These are phyloP conservation scores for Diachasma alloeum DNA, from an alignment of 1,140 invertebrate species.

Conservation along the genomic window DNA sequence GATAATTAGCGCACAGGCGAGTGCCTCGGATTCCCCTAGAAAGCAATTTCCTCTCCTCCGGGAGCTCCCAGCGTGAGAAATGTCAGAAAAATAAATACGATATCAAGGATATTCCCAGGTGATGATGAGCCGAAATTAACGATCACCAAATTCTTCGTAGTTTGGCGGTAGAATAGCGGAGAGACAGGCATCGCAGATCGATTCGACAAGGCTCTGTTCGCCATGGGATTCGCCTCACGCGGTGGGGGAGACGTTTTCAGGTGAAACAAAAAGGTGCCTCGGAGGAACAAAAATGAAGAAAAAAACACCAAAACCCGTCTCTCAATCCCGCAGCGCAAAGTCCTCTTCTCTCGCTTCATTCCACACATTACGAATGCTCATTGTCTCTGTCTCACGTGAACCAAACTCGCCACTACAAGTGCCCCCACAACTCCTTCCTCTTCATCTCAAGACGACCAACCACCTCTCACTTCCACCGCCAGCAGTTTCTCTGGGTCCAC, in stretches of 20 bases:
- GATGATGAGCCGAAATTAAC: too few species aligned
- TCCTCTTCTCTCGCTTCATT: not conserved
- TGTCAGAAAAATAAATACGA: too few species aligned
- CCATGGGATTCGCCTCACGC: not conserved
- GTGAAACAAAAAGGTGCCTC: slow-evolving; percentile 30
- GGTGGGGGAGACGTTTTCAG: slow-evolving; percentile 19
- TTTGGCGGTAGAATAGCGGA: not conserved
- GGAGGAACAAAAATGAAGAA: not conserved
- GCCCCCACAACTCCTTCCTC: slow-evolving; percentile 16
- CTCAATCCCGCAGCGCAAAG: not conserved
- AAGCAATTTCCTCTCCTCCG: too few species aligned
- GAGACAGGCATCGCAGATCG: slow-evolving; percentile 13
- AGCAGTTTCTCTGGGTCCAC: slow-evolving; percentile 48
- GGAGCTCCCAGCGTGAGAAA: too few species aligned
- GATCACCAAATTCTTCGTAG: not conserved
- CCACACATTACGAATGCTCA: not conserved
- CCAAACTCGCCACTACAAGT: slow-evolving; percentile 14
- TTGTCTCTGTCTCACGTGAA: slow-evolving; percentile 31
- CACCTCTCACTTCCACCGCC: slow-evolving; percentile 44
- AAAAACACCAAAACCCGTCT: not conserved
- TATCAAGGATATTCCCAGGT: too few species aligned
- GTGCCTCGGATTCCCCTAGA: too few species aligned
- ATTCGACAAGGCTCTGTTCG: not conserved
- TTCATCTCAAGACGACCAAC: slow-evolving; percentile 25
- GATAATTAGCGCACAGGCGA: not conserved